These are phyloP conservation scores for Montipora sp. DNA, from an alignment of 64 coral and sea anemone species.

Conservation along the genomic window DNA sequence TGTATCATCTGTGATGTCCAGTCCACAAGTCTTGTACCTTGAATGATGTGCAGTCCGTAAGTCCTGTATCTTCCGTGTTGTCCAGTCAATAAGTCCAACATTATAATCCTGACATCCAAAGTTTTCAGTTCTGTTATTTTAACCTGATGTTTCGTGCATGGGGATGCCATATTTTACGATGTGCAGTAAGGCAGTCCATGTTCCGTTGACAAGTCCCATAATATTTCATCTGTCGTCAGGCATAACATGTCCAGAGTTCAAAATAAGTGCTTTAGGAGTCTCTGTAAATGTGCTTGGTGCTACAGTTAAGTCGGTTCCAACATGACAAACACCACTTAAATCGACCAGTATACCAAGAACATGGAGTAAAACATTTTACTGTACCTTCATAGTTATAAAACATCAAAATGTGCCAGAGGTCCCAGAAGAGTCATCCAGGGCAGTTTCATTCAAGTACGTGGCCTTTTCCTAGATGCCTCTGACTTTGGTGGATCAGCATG, in stretches of 20 bases:
- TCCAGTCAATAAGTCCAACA: conserved; percentile 16
- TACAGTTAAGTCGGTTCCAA: conserved; percentile 6
- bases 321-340: background rate
- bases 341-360: conserved; percentile 12
- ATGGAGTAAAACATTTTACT: conserved; percentile 15
- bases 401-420: background rate
- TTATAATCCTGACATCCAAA: background rate
- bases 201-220: conserved; percentile 4
- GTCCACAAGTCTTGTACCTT: background rate
- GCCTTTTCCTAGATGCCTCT: conserved; percentile 86
- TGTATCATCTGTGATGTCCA: background rate
- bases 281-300: background rate
- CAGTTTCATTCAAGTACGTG: conserved; percentile 64
- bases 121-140: background rate
- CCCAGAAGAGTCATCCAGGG: background rate
- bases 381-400: conserved; percentile 2
- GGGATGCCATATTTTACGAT: background rate
- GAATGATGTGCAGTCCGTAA: background rate
- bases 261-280: background rate
- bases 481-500: conserved; percentile 91
- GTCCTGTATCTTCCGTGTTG: conserved; percentile 3
- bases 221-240: background rate
- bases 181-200: background rate
- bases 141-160: background rate
- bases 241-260: background rate